phyloP scores from a whole-genome alignment of 1,140 invertebrate genomes.

The Tyrophagus putrescentiae region DNA sequence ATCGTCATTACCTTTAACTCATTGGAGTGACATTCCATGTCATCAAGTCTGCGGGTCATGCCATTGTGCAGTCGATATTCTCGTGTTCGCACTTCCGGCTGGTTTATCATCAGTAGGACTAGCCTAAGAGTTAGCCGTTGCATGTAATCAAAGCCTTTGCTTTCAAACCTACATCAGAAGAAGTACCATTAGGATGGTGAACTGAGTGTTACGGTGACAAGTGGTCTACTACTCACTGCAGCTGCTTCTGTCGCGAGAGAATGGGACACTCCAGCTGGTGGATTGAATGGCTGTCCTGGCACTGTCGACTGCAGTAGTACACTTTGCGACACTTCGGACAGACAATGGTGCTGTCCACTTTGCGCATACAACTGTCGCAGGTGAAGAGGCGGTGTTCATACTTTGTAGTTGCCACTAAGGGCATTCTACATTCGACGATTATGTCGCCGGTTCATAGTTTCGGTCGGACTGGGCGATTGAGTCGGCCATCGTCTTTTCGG shows the following conservation, averaged over 20 bases:
- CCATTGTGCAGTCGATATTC: slow-evolving; percentile 13
- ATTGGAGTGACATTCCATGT: slow-evolving; percentile 19
- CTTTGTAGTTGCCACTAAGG: background rate
- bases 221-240: background rate
- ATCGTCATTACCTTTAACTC: slow-evolving; percentile 8
- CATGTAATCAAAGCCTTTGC: slow-evolving; percentile 18
- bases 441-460: slow-evolving; percentile 10
- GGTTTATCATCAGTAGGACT: background rate
- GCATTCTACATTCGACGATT: background rate
- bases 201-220: background rate
- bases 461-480: background rate
- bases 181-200: background rate
- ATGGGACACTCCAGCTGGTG: slow-evolving; percentile 12
- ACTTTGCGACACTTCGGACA: slow-evolving; percentile 8
- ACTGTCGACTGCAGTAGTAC: background rate
- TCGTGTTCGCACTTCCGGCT: background rate
- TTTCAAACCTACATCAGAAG: slow-evolving; percentile 6
- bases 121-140: slow-evolving; percentile 12
- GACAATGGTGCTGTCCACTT: background rate
- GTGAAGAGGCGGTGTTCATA: slow-evolving; percentile 16
- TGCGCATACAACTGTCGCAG: slow-evolving; percentile 1
- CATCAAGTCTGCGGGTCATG: background rate
- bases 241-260: background rate
- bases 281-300: background rate
- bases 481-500: no score